A percentile compares a stretch with the other conserved stretches of the same genome.
Conservation (phyloP, 2,797 vertebrate genomes). For the Coccyzus lansbergi region DNA sequence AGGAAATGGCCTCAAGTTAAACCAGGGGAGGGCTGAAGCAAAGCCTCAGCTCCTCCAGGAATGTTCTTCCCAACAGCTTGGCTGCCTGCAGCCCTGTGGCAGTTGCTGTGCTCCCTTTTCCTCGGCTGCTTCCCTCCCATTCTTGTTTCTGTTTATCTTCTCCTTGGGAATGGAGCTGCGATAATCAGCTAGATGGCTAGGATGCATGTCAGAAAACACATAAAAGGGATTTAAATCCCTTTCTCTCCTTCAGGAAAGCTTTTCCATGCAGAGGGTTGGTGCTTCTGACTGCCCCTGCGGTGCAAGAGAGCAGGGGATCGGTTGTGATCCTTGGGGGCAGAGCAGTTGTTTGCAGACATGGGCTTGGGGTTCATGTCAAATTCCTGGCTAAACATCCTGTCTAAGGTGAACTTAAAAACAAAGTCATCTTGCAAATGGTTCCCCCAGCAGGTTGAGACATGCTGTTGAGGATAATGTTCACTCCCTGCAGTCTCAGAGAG, state of each 20-base stretch:
- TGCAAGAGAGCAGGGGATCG: background rate
- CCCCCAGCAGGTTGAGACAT: slow-evolving; percentile 56
- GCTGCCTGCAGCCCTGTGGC: accelerated
- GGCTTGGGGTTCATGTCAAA: background rate
- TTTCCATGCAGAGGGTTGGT: background rate
- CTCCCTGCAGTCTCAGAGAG: slow-evolving; percentile 61
- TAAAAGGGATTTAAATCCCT: background rate
- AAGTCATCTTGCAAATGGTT: slow-evolving; percentile 54
- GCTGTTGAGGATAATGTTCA: slow-evolving; percentile 62
- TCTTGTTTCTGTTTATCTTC: background rate
- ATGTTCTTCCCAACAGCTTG: background rate
- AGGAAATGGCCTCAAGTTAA: too few species aligned
- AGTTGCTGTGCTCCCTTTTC: background rate
- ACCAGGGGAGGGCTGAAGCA: background rate
- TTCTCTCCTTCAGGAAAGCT: background rate
- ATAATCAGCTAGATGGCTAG: background rate
- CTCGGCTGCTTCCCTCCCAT: background rate
- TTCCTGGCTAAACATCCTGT: background rate
- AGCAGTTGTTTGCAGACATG: background rate
- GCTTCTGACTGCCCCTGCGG: background rate
- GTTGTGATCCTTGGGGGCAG: accelerated
- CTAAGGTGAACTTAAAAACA: slow-evolving; percentile 51
- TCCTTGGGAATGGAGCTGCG: background rate
- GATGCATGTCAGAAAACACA: background rate
- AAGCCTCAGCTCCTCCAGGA: background rate